Evolutionary conservation across 2,888 invertebrate species (phyloP), one percentile per base, ranked within the genome.

Genomic region (Kryphioiulus occultus): DNA sequence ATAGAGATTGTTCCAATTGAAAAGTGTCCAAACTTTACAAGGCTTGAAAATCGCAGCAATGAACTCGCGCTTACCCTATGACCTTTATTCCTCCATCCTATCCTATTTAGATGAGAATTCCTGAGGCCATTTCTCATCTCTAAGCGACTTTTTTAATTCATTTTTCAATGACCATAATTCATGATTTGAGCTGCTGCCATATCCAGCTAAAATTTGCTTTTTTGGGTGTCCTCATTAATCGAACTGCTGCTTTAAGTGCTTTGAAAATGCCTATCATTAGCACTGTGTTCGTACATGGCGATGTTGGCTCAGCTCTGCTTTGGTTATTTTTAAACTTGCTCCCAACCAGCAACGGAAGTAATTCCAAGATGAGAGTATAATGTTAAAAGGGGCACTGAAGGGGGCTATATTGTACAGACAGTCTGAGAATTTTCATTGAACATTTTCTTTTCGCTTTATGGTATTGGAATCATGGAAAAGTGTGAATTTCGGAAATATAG

Each of bases 241-340:
- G 26, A 10, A 78, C n/a, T 68, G n/a, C 12, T 78, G 30, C 78
- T 78, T 78, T 10, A 78, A 78, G 78, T 30, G 78, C 78, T 26
- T 30, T 26, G 12, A 10, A 30, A 30, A 78, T 78, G 78, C 22
- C 78, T 78, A 78, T 7, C 15, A 78, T 78, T 78, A 78, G 78
- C 30, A 30, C 26, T 78, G 30, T 78, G 78, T 78, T 78, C 78
- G 12, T 78, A 78, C 26, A 78, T 30, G 78, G 78, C 78, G 78
- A 78, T 78, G 78, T 78, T 78, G 78, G 78, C 78, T 26, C 30
- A 78, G 78, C 78, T 78, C 78, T 30, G 10, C 30, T 78, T 30
- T 12, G 4, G 78, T 78, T 78, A 78, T 78, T 78, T 78, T 78
- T 78, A 78, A 78, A 78, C 78, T 15, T 30, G 1, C 30, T 26